These are phyloP conservation scores for Amphiprion ocellaris DNA, from an alignment of 2,113 vertebrate species.

Conservation along the genomic window DNA sequence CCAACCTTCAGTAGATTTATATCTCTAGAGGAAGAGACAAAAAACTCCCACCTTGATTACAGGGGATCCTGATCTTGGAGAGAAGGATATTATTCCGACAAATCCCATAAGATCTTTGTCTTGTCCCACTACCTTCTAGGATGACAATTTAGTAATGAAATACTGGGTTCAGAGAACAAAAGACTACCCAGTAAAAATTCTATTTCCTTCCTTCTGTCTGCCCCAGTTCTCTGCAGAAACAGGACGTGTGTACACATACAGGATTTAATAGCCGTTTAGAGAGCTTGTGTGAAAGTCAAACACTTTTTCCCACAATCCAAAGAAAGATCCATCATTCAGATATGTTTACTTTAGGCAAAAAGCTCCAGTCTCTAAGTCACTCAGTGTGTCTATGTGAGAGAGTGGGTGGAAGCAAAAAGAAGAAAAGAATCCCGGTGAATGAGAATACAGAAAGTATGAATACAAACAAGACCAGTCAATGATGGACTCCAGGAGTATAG, in stretches of 20 bases:
- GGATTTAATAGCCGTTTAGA: constrained; percentile 84
- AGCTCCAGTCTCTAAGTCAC: constrained; percentile 56
- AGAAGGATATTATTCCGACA: constrained; percentile 16
- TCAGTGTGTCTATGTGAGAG: constrained; percentile 28
- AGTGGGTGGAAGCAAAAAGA: constrained; percentile 51
- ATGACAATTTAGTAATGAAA: constrained; percentile 34
- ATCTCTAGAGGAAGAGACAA: constrained; percentile 18
- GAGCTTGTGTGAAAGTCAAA: constrained; percentile 87
- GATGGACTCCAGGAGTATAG: background rate
- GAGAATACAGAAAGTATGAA: constrained; percentile 48
- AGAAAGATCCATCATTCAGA: constrained; percentile 84
- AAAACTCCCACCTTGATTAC: constrained; percentile 5
- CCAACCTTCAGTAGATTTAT: constrained; percentile 14
- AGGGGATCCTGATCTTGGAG: constrained; percentile 8
- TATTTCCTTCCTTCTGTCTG: constrained; percentile 29
- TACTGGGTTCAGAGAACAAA: constrained; percentile 39
- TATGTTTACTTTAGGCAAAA: constrained; percentile 84
- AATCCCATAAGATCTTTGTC: constrained; percentile 12
- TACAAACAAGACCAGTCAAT: constrained; percentile 16
- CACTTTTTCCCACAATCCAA: constrained; percentile 84
- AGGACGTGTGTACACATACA: constrained; percentile 66
- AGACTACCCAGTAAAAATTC: constrained; percentile 59
- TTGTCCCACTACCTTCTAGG: constrained; percentile 5
- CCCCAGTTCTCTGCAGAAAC: constrained; percentile 45
- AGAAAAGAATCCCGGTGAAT: constrained; percentile 51